phyloP scores from a whole-genome alignment of 2,113 vertebrate species.

The Brachyhypopomus occidentalis region DNA sequence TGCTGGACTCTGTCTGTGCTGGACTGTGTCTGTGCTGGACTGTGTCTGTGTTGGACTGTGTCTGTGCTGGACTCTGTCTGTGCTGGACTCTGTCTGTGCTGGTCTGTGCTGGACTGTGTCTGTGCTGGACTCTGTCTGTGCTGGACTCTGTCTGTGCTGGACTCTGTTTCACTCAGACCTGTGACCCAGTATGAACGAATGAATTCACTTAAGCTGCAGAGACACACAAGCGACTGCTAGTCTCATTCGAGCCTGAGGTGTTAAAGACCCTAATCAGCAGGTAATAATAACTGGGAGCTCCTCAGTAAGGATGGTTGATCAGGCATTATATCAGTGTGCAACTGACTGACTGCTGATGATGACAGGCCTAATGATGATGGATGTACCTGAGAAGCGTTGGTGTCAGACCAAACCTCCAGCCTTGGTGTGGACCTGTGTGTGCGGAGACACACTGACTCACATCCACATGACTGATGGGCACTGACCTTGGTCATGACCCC shows the following conservation, averaged over 20 bases:
- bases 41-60: background rate
- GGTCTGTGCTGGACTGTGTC: background rate
- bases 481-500: conserved; percentile 44
- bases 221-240: background rate
- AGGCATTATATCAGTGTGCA: background rate
- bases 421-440: conserved; percentile 3
- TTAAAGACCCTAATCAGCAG: background rate
- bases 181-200: too few relatives aligned
- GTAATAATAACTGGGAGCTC: background rate
- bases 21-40: background rate
- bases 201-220: too few relatives aligned
- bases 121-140: background rate
- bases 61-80: background rate
- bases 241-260: background rate
- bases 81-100: too few relatives aligned
- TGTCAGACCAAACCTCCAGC: background rate
- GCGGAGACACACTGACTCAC: conserved; percentile 51
- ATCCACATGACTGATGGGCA: background rate
- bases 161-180: too few relatives aligned
- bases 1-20: too few relatives aligned
- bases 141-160: too few relatives aligned
- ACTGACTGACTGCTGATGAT: too few relatives aligned
- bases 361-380: too few relatives aligned
- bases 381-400: too few relatives aligned
- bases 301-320: background rate